phyloP scores from a whole-genome alignment of 2,113 vertebrate genomes.

The Chloropsis cyanopogon region DNA sequence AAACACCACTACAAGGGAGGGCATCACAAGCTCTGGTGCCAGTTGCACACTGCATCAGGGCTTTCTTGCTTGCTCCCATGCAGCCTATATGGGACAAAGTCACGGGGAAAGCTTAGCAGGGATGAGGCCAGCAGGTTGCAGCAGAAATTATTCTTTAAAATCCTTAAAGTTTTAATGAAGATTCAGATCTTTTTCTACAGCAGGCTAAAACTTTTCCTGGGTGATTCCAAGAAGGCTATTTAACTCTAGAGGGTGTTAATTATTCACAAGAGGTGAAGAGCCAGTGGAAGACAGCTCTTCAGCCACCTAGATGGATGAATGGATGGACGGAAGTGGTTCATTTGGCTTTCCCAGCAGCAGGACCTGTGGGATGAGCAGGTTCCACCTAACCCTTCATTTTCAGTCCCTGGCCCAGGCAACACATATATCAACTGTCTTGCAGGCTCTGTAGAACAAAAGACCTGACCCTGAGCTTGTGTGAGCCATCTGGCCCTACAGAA shows the following conservation, averaged over 20 bases:
- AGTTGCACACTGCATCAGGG: neutral
- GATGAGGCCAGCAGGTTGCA: neutral
- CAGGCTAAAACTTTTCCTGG: neutral
- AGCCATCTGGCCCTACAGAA: neutral
- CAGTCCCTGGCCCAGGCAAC: neutral
- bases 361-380: neutral
- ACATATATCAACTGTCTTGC: neutral
- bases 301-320: neutral
- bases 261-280: neutral
- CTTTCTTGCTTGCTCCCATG: neutral
- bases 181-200: neutral
- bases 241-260: neutral
- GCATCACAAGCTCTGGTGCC: neutral
- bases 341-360: neutral
- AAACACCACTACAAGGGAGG: no score
- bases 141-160: neutral
- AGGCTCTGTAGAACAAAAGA: neutral
- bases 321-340: neutral
- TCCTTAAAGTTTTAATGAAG: neutral
- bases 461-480: neutral
- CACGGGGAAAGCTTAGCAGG: neutral
- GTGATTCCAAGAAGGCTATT: neutral
- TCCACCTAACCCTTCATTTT: neutral
- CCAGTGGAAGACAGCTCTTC: neutral
- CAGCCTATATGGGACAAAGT: neutral